Percentiles rank a stretch among this genome's conserved stretches.
Conservation (phyloP, 2,888 invertebrate genomes). For the Plebejus anna region DNA sequence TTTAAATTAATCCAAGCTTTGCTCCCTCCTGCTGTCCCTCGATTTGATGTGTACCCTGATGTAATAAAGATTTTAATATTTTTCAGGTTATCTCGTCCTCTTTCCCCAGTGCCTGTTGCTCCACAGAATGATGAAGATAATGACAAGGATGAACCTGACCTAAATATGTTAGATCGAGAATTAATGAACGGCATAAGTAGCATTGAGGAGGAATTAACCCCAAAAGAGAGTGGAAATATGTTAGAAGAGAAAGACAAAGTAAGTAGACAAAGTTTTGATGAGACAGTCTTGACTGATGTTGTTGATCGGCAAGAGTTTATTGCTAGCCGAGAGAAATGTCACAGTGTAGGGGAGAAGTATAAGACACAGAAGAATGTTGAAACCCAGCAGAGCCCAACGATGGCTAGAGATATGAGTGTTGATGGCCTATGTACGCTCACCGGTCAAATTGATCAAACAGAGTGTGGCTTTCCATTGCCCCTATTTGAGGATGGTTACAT, state of each 20-base stretch:
- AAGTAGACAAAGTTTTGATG: slow-evolving; percentile 71
- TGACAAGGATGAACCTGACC: slow-evolving; percentile 47
- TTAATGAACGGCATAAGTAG: slow-evolving; percentile 55
- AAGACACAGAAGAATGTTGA: slow-evolving; percentile 64
- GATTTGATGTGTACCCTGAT: not conserved
- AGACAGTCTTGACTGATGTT: slow-evolving; percentile 57
- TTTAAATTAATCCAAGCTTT: not conserved
- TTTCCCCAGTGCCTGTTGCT: slow-evolving; percentile 57
- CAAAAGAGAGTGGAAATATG: slow-evolving; percentile 66
- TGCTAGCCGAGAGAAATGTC: slow-evolving; percentile 67
- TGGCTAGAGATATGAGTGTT: slow-evolving; percentile 85
- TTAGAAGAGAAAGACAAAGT: slow-evolving; percentile 68
- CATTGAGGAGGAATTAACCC: slow-evolving; percentile 58
- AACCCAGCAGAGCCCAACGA: slow-evolving; percentile 74
- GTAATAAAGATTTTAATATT: not conserved
- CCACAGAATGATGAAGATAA: slow-evolving; percentile 43
- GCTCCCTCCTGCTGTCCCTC: too few species aligned
- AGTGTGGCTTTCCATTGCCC: slow-evolving; percentile 93
- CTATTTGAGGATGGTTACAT: slow-evolving; percentile 95
- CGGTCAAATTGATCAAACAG: slow-evolving; percentile 83
- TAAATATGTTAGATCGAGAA: slow-evolving; percentile 48
- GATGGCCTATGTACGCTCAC: slow-evolving; percentile 82
- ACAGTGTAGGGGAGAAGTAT: slow-evolving; percentile 74
- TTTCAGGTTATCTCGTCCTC: slow-evolving; percentile 65
- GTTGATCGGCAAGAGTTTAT: slow-evolving; percentile 62